Conservation (phyloP, 2,797 vertebrate genomes). For the Sebastes baramenuke region DNA sequence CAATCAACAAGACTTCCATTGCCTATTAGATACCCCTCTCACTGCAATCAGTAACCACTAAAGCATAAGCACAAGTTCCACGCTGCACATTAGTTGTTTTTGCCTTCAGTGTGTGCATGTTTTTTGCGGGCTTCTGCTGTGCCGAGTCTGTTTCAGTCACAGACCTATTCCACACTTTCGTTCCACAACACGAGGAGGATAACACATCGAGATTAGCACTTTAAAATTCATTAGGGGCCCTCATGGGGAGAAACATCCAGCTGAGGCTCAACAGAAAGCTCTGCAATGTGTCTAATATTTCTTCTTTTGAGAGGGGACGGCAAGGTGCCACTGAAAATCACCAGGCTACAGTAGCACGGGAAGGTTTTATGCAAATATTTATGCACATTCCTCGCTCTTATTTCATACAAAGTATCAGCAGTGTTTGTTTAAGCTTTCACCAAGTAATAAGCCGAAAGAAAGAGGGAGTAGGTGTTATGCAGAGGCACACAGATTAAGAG, state of each 20-base stretch:
- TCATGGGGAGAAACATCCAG: slow-evolving; percentile 38
- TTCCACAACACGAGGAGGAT: slow-evolving; percentile 10
- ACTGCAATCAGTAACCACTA: slow-evolving; percentile 35
- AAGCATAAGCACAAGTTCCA: slow-evolving; percentile 11
- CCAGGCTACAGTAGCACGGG: not conserved
- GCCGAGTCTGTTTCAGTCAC: slow-evolving; percentile 4
- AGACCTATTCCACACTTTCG: slow-evolving; percentile 38
- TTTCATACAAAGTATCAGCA: slow-evolving; percentile 25
- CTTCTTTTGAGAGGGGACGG: not conserved
- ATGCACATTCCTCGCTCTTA: slow-evolving; percentile 17
- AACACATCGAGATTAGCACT: slow-evolving; percentile 46
- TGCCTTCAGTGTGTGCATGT: not conserved
- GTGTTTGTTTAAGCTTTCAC: slow-evolving; percentile 36
- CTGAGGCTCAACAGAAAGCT: slow-evolving; percentile 35
- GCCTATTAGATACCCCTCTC: slow-evolving; percentile 40
- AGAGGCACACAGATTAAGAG: not conserved
- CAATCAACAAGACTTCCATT: slow-evolving; percentile 45
- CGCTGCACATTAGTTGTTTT: not conserved
- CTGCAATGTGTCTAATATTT: slow-evolving; percentile 24
- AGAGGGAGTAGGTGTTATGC: slow-evolving; percentile 4
- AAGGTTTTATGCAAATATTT: slow-evolving; percentile 59
- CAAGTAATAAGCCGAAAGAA: slow-evolving; percentile 8
- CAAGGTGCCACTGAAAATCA: slow-evolving; percentile 45
- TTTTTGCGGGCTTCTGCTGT: slow-evolving; percentile 7
- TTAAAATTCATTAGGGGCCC: slow-evolving; percentile 58